Conservation (phyloP, 2,797 vertebrate genomes). For the Enteromius radiatus region DNA sequence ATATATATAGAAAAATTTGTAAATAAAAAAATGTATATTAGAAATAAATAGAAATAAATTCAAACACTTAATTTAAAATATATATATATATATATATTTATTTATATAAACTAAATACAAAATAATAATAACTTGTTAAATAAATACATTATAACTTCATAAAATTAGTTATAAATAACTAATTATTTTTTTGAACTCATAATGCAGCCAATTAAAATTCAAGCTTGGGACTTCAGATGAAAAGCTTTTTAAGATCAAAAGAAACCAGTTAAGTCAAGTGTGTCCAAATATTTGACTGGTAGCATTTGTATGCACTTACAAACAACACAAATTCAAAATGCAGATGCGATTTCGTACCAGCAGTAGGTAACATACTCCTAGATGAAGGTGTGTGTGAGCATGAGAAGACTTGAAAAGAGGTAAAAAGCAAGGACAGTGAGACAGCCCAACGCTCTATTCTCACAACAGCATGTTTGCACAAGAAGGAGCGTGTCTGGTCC, state of each 20-base stretch:
- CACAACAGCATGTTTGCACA: conserved; percentile 41
- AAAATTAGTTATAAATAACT: too few species aligned
- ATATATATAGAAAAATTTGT: background rate
- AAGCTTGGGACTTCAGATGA: background rate
- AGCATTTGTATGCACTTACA: background rate
- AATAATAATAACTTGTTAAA: background rate
- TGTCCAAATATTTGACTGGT: background rate
- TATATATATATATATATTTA: too few species aligned
- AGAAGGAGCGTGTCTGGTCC: conserved; percentile 37
- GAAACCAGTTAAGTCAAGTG: background rate
- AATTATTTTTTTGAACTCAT: background rate
- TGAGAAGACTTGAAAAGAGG: background rate
- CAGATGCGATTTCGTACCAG: background rate
- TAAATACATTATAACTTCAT: background rate
- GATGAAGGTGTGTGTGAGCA: background rate
- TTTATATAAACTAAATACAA: too few species aligned
- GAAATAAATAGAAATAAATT: too few species aligned
- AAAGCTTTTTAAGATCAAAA: conserved; percentile 1
- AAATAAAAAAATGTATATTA: background rate
- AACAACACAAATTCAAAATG: background rate
- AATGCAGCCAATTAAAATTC: background rate
- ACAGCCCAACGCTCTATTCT: background rate
- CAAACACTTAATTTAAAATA: too few species aligned
- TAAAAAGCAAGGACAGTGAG: background rate
- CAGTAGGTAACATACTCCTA: background rate